Evolutionary conservation across 1,140 invertebrate genomes (phyloP).

Genomic region (Euwallacea fornicatus): DNA sequence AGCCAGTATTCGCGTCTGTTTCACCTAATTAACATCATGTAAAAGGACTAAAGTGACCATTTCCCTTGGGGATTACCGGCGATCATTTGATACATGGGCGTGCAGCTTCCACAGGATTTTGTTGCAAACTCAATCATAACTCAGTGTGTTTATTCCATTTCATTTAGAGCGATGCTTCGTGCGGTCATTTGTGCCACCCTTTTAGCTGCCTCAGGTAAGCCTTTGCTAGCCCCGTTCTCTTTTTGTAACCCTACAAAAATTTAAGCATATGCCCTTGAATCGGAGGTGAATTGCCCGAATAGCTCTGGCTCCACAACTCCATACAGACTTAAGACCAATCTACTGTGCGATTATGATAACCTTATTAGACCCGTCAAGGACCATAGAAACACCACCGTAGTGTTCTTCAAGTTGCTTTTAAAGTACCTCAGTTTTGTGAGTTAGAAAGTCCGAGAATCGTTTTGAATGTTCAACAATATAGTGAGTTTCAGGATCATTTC

Average conservation of each 20-base stretch:
- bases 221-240: background rate
- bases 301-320: constrained; percentile 32
- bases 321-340: constrained; percentile 52
- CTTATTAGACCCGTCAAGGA: constrained; percentile 53
- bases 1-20: no score
- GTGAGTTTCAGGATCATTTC: constrained; percentile 38
- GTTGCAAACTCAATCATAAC: background rate
- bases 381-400: constrained; percentile 52
- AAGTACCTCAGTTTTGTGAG: constrained; percentile 61
- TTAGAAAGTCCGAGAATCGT: constrained; percentile 15
- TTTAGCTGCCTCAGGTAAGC: background rate
- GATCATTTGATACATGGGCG: no score
- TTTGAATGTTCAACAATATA: background rate
- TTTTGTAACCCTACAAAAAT: background rate
- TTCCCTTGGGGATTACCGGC: no score
- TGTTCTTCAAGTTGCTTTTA: constrained; percentile 55
- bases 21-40: no score
- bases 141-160: background rate
- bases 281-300: constrained; percentile 23
- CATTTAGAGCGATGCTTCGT: background rate
- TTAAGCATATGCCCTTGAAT: background rate
- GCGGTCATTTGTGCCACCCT: background rate
- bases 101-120: no score
- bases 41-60: no score
- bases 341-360: constrained; percentile 59